Evolutionary conservation across 1,140 invertebrate species (phyloP), one percentile per base, ranked within the genome.

Genomic region (Panulirus ornatus): DNA sequence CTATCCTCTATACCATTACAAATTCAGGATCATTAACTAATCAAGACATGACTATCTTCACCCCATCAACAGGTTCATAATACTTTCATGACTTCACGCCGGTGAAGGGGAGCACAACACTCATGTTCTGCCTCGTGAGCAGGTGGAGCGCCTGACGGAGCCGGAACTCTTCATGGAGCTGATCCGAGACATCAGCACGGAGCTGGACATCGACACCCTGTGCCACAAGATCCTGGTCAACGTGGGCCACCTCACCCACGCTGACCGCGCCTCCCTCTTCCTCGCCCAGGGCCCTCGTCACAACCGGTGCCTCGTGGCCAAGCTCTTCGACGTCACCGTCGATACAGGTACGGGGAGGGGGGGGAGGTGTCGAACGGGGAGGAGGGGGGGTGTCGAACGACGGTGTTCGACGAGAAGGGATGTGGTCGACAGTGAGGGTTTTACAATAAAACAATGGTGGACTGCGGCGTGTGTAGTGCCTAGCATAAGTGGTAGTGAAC

Each of bases 171-270:
- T 98, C 93, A 98, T 98, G 97, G 97, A 98, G 94, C 95, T 98
- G 84, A 98, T 98, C 92, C 95, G 97, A 71, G 97, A 99, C 93
- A 97, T 99, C 75, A 97, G 97, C 89, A 98, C 98, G 93, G 98
- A 99, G 94, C 93, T 98, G 93, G 97, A 99, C 93, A 98, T 99
- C 93, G 97, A 98, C 94, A 96, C 97, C 16, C 95, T 99, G 6
- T 99, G 97, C 93, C 97, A 98, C 94, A 99, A 99, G 95, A 98
- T 98, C 92, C 95, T 98, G 38, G 97, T 97, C 27, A 99, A 98
- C 94, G 97, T 98, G 1, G 96, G 97, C 66, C 94, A 97, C 83
- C 95, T 99, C 70, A 98, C 97, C 3, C 95, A 97, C 90, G 97
- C 97, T 0, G 97, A 98, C 94, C 94, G 97, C 30, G 97, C 97